Evolutionary conservation across 1,140 invertebrate genomes (phyloP).

Genomic region (Sweltsa coloradensis): DNA sequence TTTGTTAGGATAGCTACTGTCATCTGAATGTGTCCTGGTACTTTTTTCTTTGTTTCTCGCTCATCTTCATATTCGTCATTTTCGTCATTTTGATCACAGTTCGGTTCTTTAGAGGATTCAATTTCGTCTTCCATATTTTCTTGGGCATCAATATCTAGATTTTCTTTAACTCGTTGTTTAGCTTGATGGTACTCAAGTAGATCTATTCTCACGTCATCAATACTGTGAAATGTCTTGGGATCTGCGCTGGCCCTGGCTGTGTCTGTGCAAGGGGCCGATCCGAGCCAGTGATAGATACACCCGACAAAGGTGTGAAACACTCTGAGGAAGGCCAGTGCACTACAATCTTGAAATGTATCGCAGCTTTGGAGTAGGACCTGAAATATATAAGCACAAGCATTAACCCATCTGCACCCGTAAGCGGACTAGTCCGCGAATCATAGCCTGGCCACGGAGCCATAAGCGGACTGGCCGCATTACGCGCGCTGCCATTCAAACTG

Average conservation of each 20-base stretch:
- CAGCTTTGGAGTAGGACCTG: conserved; percentile 44
- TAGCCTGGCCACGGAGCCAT: too few relatives aligned
- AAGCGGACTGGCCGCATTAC: too few relatives aligned
- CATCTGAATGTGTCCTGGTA: conserved; percentile 41
- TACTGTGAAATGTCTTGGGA: too few relatives aligned
- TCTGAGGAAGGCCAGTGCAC: conserved; percentile 41
- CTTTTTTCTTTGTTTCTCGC: conserved; percentile 13
- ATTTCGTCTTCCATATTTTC: conserved; percentile 16
- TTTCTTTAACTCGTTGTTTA: too few relatives aligned
- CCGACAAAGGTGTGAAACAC: conserved; percentile 48
- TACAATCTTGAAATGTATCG: conserved; percentile 37
- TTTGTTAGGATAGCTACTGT: conserved; percentile 39
- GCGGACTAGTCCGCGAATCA: too few relatives aligned
- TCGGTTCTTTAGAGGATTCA: neutral
- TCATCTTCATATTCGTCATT: conserved; percentile 11
- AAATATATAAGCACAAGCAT: conserved; percentile 12
- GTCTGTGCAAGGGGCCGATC: too few relatives aligned
- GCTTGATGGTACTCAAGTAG: too few relatives aligned
- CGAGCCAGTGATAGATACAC: conserved; percentile 38
- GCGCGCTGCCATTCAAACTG: too few relatives aligned
- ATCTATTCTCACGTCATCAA: too few relatives aligned
- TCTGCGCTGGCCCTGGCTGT: conserved; percentile 8
- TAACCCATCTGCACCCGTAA: too few relatives aligned
- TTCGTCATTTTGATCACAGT: neutral
- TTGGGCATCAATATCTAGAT: too few relatives aligned